These are phyloP conservation scores for Clarias magur DNA, from an alignment of 2,113 vertebrate species.

Conservation along the genomic window DNA sequence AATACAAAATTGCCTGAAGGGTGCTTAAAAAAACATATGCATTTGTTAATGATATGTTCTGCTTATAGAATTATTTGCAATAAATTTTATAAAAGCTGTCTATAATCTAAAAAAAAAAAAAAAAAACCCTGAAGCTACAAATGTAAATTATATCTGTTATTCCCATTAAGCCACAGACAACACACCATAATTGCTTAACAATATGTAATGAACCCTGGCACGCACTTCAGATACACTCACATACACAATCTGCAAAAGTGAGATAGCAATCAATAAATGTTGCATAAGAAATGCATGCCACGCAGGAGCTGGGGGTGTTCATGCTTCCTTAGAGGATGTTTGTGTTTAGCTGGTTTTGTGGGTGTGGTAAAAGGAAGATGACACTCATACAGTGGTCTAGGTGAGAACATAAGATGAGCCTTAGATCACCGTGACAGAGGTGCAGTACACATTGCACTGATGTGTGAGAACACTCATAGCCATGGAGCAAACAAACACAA, in stretches of 20 bases:
- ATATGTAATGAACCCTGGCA: background rate
- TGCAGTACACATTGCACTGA: background rate
- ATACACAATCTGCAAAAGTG: background rate
- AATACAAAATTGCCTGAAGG: background rate
- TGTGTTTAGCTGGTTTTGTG: background rate
- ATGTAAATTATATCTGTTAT: background rate
- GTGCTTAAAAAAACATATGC: background rate
- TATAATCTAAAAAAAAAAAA: background rate
- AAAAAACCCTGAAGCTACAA: background rate
- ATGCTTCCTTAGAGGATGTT: background rate
- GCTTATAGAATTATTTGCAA: background rate
- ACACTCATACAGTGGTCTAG: background rate
- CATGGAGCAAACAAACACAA: background rate
- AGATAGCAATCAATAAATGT: slow-evolving; percentile 29
- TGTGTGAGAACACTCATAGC: background rate
- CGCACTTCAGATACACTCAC: background rate
- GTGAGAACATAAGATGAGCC: background rate
- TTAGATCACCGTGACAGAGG: background rate
- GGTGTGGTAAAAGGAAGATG: slow-evolving; percentile 3
- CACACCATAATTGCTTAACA: background rate
- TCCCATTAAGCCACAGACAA: background rate
- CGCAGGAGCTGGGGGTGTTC: background rate
- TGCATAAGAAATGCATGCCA: slow-evolving; percentile 39
- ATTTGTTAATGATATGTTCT: background rate
- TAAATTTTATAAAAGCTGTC: background rate